Percentiles rank a stretch among this genome's conserved stretches.
Evolutionary conservation across 1,140 invertebrate genomes (phyloP).

Genomic region (Batillaria attramentaria): DNA sequence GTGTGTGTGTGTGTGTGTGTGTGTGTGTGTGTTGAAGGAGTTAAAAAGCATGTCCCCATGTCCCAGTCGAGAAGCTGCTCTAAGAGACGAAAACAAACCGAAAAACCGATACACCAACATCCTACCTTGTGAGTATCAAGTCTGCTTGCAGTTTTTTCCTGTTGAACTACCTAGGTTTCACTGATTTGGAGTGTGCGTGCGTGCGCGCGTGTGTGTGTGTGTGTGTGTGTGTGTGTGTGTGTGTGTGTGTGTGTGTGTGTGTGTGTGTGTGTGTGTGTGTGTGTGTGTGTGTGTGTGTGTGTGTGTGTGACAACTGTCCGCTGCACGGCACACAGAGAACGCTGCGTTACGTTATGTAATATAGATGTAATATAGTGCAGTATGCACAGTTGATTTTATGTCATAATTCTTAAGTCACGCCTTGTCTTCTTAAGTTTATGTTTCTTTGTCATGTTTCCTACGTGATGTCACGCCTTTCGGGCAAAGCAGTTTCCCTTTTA

Average conservation of each 20-base stretch:
- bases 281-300: slow-evolving; percentile 13
- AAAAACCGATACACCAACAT: slow-evolving; percentile 99
- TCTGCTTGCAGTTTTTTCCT: not conserved
- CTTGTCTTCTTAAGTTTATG: too few species aligned
- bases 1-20: not conserved
- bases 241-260: slow-evolving; percentile 8
- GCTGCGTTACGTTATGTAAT: not conserved
- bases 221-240: not conserved
- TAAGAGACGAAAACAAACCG: slow-evolving; percentile 93
- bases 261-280: not conserved
- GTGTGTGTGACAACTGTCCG: not conserved
- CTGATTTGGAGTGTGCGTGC: slow-evolving; percentile 15
- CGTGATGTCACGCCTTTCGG: too few species aligned
- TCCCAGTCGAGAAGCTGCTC: slow-evolving; percentile 87
- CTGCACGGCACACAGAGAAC: not conserved
- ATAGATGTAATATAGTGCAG: too few species aligned
- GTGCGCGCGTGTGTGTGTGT: not conserved
- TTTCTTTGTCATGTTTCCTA: too few species aligned
- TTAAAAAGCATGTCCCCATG: slow-evolving; percentile 93
- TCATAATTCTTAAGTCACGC: too few species aligned
- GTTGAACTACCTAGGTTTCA: not conserved
- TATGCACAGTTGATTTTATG: too few species aligned
- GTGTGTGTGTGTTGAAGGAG: slow-evolving; percentile 73
- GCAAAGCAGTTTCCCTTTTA: too few species aligned
- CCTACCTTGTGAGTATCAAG: slow-evolving; percentile 79